A percentile compares a stretch with the other conserved stretches of the same genome.
Evolutionary conservation across 2,888 invertebrate genomes (phyloP).

Genomic region (Hypomecis atomaria): DNA sequence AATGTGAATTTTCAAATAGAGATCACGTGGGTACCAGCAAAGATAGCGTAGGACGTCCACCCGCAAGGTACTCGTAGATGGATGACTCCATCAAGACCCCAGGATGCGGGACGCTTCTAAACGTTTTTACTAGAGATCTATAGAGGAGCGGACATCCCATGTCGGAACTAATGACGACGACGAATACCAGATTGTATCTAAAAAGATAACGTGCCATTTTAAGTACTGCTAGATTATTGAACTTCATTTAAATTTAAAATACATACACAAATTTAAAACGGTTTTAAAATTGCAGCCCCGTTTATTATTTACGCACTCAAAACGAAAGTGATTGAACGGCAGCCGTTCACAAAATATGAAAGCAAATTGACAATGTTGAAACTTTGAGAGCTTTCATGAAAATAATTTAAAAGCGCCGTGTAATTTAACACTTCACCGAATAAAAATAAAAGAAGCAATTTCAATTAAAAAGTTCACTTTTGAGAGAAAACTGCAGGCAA

Average conservation of each 20-base stretch:
- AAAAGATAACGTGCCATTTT: no score
- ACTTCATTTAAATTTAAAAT: background rate
- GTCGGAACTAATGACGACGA: no score
- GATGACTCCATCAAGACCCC: no score
- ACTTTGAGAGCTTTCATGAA: conserved; percentile 8
- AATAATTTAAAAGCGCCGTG: conserved; percentile 4
- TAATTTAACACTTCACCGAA: conserved; percentile 6
- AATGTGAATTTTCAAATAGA: no score
- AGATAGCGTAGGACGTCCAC: no score
- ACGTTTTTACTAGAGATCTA: no score
- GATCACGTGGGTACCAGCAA: no score
- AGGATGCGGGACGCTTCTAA: no score
- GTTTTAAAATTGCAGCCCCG: background rate
- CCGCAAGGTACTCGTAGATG: no score
- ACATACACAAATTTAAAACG: background rate
- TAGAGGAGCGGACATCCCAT: no score
- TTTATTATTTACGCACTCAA: conserved; percentile 3
- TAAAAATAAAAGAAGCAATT: background rate
- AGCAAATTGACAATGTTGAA: conserved; percentile 10
- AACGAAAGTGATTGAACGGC: conserved; percentile 3
- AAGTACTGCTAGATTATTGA: no score
- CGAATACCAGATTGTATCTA: no score
- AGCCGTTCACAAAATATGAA: conserved; percentile 5
- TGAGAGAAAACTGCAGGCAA: background rate
- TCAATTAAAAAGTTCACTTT: background rate